These are phyloP conservation scores for Spilogale gracilis DNA, from an alignment of 2,113 vertebrate species.

Conservation along the genomic window DNA sequence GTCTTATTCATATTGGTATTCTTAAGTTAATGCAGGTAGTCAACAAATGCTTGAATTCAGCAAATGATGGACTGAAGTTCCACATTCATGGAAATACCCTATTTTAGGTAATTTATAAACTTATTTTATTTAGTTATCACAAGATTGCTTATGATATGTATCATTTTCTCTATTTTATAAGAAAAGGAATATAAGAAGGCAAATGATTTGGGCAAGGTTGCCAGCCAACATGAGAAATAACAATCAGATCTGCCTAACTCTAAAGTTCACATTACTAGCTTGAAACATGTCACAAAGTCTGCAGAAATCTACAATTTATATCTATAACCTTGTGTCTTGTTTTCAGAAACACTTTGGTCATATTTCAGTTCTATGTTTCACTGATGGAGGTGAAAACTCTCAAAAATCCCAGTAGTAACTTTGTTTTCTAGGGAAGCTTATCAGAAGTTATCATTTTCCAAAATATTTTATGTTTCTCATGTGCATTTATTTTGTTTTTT, in stretches of 20 bases:
- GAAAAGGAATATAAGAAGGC: not conserved
- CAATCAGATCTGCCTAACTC: not conserved
- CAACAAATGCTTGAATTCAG: not conserved
- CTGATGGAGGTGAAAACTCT: not conserved
- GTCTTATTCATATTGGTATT: not conserved
- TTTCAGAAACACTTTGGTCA: not conserved
- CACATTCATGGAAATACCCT: not conserved
- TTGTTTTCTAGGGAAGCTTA: not conserved
- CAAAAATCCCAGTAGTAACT: not conserved
- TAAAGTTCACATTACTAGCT: not conserved
- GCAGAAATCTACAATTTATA: not conserved
- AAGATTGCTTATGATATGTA: not conserved
- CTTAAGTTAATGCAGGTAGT: not conserved
- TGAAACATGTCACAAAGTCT: not conserved
- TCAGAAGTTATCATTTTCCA: not conserved
- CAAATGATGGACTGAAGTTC: not conserved
- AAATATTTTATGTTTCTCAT: conserved; percentile 25
- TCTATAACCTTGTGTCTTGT: not conserved
- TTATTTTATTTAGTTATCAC: not conserved
- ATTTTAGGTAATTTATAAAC: not conserved
- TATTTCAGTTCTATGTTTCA: not conserved
- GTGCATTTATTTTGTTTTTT: not conserved
- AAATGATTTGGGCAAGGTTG: not conserved
- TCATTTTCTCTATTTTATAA: conserved; percentile 23
- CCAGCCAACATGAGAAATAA: not conserved